Evolutionary conservation across 2,797 vertebrate genomes (phyloP), one percentile per base, ranked within the genome.

Genomic region (Anas capensis): DNA sequence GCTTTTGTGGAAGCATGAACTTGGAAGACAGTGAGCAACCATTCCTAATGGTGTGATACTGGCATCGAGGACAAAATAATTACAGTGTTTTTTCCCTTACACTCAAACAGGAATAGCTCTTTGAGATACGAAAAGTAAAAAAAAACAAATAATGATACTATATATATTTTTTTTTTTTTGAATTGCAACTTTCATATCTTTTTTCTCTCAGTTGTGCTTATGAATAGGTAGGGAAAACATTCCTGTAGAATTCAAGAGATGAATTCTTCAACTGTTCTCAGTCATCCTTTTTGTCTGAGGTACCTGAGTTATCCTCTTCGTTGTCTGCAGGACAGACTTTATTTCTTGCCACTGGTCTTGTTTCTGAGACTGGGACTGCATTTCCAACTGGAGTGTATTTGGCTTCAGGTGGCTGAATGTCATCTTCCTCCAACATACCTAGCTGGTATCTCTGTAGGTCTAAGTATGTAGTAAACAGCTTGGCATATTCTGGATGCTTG

Each of bases 241-340:
- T 42, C 46, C 8, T 44, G n/a, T 53, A 62, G 36, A 56, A 44
- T 44, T 82, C 33, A 76, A 23, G 23, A 89, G 9, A 29, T 92
- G 69, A 69, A 60, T 57, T 73, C 75, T 44, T 57, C 12, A 20
- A 8, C 14, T 27, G 33, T 77, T 96, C 57, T 99, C 97, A 99
- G 96, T 99, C 99, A 14, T 99, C 99, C 83, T 99, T 99, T 97
- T 99, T 99, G 97, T 99, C 99, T 23, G 99, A 99, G 80, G 93
- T 95, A 87, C 97, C 92, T 18, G 90, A 94, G 81, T 54, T 97
- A 66, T 98, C 98, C 61, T 98, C 98, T 76, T 97, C 97, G 21
- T 75, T 88, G 56, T 95, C 94, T 15, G 82, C 97, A n/a, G 95
- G 97, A 65, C 65, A 49, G 69, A 82, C 75, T 53, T 94, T 97